These are phyloP conservation scores for Crematogaster levior DNA, from an alignment of 2,888 invertebrate genomes.

Conservation along the genomic window DNA sequence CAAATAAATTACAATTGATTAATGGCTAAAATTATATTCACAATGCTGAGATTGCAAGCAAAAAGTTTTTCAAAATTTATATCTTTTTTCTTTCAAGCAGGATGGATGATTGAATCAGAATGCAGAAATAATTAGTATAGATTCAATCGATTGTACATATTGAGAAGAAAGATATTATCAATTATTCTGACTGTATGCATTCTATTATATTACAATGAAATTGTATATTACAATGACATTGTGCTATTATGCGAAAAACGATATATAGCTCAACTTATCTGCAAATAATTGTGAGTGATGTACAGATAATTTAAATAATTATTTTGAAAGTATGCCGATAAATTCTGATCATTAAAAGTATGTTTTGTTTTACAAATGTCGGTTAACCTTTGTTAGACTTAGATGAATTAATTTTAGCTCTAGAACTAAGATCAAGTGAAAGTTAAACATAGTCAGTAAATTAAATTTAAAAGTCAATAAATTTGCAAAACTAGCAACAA, in stretches of 20 bases:
- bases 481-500: background rate
- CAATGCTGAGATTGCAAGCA: background rate
- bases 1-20: background rate
- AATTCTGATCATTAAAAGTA: background rate
- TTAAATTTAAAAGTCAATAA: background rate
- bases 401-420: background rate
- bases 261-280: background rate
- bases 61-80: background rate
- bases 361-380: background rate
- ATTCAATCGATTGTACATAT: background rate
- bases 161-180: background rate
- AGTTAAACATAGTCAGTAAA: background rate
- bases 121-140: background rate
- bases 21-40: background rate
- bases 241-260: background rate
- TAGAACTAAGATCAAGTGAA: background rate
- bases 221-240: too few species aligned
- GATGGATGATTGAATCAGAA: background rate
- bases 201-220: conserved; percentile 2
- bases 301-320: background rate
- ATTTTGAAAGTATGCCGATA: background rate
- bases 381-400: background rate
- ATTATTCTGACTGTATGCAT: background rate
- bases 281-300: background rate
- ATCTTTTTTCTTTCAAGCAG: background rate